phyloP scores from a whole-genome alignment of 2,113 vertebrate species.

The Pan paniscus region DNA sequence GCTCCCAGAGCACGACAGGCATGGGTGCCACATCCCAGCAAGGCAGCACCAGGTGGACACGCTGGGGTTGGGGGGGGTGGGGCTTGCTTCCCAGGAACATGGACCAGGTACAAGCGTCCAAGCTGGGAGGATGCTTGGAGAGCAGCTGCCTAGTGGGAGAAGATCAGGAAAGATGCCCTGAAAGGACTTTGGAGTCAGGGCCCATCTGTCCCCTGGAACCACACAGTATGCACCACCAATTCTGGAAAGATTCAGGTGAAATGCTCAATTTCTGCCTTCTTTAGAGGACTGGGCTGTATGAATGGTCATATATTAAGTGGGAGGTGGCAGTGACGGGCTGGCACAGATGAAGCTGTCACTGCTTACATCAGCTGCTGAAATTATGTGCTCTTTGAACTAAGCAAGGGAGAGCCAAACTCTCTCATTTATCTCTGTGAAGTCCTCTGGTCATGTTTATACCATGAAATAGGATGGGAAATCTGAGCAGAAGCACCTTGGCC shows the following conservation, averaged over 20 bases:
- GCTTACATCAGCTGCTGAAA: neutral
- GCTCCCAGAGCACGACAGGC: neutral
- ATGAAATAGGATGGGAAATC: accelerated
- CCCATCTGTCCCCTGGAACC: accelerated
- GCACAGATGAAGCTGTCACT: too few relatives aligned
- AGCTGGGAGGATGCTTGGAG: neutral
- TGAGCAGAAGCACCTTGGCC: neutral
- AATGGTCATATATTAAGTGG: accelerated
- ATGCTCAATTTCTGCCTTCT: too few relatives aligned
- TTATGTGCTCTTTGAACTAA: accelerated
- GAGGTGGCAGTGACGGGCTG: neutral
- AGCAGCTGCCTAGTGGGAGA: neutral
- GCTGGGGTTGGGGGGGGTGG: too few relatives aligned
- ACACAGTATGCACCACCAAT: accelerated
- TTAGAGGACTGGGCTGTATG: neutral
- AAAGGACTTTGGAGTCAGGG: accelerated
- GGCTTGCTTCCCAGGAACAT: neutral
- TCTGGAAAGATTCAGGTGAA: accelerated
- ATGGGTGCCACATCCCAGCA: accelerated
- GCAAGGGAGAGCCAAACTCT: neutral
- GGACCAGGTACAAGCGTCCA: accelerated
- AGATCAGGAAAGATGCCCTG: neutral
- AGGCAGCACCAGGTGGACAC: accelerated
- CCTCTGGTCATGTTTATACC: accelerated
- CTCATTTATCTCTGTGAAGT: accelerated